A percentile compares a stretch with the other conserved stretches of the same genome.
phyloP scores from a whole-genome alignment of 2,888 invertebrate species.

The Synanthedon tipuliformis region DNA sequence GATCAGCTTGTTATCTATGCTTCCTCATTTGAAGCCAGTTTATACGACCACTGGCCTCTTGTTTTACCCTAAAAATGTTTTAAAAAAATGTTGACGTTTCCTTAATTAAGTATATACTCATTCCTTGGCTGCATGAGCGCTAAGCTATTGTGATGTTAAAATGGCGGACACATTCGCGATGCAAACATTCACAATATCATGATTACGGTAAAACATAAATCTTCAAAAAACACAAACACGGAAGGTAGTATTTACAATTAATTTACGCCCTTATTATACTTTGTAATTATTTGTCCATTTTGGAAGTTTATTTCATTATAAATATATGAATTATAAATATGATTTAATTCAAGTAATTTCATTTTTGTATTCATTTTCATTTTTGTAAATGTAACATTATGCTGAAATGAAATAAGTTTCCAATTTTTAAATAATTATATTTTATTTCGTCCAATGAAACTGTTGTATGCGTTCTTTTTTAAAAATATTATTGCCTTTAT shows the following conservation, averaged over 20 bases:
- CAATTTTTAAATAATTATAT: slow-evolving; percentile 6
- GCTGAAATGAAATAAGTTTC: slow-evolving; percentile 12
- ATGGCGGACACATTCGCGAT: slow-evolving; percentile 34
- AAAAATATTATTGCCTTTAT: slow-evolving; percentile 18
- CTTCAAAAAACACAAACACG: slow-evolving; percentile 46
- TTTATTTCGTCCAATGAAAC: slow-evolving; percentile 11
- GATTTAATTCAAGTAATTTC: slow-evolving; percentile 12
- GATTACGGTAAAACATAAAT: slow-evolving; percentile 59
- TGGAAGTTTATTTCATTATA: slow-evolving; percentile 29
- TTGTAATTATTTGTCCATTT: slow-evolving; percentile 22
- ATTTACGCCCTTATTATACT: slow-evolving; percentile 51
- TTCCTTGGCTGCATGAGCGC: slow-evolving; percentile 64
- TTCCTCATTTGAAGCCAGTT: slow-evolving; percentile 54
- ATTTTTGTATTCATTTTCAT: neutral
- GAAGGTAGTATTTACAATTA: slow-evolving; percentile 63
- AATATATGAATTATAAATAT: slow-evolving; percentile 4
- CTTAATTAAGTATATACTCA: slow-evolving; percentile 45
- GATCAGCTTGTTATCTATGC: slow-evolving; percentile 53
- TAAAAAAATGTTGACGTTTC: neutral
- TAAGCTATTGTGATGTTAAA: slow-evolving; percentile 46
- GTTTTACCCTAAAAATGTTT: neutral
- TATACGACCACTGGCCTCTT: slow-evolving; percentile 56
- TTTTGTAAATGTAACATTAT: slow-evolving; percentile 1
- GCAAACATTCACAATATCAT: slow-evolving; percentile 56
- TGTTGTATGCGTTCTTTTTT: slow-evolving; percentile 31